Conservation (phyloP, 2,113 vertebrate species). For the Planiliza haematocheilus region DNA sequence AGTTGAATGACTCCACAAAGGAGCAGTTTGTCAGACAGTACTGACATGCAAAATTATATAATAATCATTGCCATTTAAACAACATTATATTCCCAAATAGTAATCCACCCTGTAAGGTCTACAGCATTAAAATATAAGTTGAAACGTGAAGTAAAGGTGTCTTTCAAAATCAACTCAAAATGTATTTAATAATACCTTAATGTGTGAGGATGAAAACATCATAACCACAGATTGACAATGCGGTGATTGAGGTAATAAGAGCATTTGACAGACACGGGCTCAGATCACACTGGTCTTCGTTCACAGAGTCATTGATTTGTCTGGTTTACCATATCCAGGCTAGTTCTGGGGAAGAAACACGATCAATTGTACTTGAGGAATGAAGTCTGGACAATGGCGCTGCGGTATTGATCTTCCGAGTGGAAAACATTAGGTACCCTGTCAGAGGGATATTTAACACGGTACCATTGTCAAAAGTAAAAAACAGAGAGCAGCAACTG, state of each 20-base stretch:
- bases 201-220: constrained; percentile 8
- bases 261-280: constrained; percentile 12
- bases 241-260: constrained; percentile 3
- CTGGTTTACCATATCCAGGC: constrained; percentile 36
- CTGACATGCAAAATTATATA: too few relatives aligned
- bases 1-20: too few relatives aligned
- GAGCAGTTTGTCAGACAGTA: too few relatives aligned
- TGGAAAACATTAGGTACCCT: constrained; percentile 58
- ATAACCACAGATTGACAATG: neutral
- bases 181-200: neutral
- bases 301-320: constrained; percentile 41
- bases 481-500: neutral
- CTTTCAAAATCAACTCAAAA: neutral
- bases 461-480: constrained; percentile 39
- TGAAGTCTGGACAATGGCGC: constrained; percentile 56
- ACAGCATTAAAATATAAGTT: too few relatives aligned
- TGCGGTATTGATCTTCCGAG: constrained; percentile 62
- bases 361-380: constrained; percentile 69
- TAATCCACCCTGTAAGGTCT: too few relatives aligned
- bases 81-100: too few relatives aligned
- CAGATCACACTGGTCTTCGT: constrained; percentile 27
- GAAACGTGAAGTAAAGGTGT: neutral
- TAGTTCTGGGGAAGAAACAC: constrained; percentile 35
- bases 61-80: too few relatives aligned
- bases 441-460: constrained; percentile 60